Conservation (phyloP, 1,140 invertebrate genomes). For the Heliconius melpomene region DNA sequence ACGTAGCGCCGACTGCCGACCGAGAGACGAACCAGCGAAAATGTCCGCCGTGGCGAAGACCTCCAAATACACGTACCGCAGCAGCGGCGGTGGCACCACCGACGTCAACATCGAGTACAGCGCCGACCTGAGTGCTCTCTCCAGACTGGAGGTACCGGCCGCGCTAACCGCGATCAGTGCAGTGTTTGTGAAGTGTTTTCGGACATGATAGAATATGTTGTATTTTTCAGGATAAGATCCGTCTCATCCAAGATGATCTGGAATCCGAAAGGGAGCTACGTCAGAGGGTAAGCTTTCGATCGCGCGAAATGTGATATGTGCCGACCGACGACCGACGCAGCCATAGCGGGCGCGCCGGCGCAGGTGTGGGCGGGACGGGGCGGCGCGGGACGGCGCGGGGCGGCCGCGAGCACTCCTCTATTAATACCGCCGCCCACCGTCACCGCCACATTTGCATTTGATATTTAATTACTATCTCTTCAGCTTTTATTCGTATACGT, state of each 20-base stretch:
- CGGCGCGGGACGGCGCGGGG: conserved; percentile 37
- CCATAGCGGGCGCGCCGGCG: conserved; percentile 72
- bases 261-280: conserved; percentile 98
- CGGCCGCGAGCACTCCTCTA: conserved; percentile 64
- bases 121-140: conserved; percentile 94
- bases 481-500: not conserved
- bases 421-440: conserved; percentile 67
- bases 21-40: conserved; percentile 81
- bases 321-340: conserved; percentile 53
- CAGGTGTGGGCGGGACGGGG: conserved; percentile 58
- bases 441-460: conserved; percentile 42
- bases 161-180: conserved; percentile 53
- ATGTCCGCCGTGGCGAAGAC: conserved; percentile 90
- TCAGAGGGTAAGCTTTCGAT: conserved; percentile 91
- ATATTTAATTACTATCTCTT: not conserved
- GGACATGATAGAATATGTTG: conserved; percentile 73
- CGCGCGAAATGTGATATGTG: conserved; percentile 75
- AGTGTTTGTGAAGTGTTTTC: conserved; percentile 76
- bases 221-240: conserved; percentile 96
- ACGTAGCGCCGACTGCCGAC: conserved; percentile 79
- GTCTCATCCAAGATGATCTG: conserved; percentile 97
- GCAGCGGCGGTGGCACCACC: conserved; percentile 88
- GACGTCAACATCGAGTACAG: conserved; percentile 97
- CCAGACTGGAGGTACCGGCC: conserved; percentile 93
- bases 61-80: conserved; percentile 94